Conservation (phyloP, 2,113 vertebrate species). For the Phocoena phocoena region DNA sequence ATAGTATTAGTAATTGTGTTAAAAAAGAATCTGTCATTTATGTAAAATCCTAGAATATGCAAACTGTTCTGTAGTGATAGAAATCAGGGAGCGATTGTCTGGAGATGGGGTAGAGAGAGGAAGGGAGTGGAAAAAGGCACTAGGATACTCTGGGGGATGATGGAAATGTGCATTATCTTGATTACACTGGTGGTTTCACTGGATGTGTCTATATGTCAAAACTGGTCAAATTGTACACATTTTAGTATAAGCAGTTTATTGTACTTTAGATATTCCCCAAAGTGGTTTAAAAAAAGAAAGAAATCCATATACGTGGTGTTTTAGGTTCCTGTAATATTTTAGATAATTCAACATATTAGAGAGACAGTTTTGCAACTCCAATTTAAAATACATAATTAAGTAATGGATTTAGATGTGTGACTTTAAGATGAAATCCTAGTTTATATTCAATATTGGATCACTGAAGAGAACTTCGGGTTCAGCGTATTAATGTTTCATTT, state of each 20-base stretch:
- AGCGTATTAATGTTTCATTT: background rate
- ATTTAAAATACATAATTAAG: background rate
- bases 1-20: background rate
- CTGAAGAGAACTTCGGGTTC: background rate
- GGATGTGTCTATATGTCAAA: background rate
- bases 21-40: background rate
- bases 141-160: background rate
- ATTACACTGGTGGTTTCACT: background rate
- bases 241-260: background rate
- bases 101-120: background rate
- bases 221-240: background rate
- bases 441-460: background rate
- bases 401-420: background rate
- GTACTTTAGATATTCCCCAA: background rate
- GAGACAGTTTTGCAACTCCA: background rate
- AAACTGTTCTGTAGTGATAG: background rate
- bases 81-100: background rate
- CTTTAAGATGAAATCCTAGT: background rate
- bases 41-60: background rate
- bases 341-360: background rate
- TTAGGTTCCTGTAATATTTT: background rate
- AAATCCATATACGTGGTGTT: background rate
- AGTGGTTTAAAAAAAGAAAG: background rate
- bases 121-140: background rate
- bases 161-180: background rate